These are phyloP conservation scores for Coturnix japonica DNA, from an alignment of 2,113 vertebrate species.

Conservation along the genomic window DNA sequence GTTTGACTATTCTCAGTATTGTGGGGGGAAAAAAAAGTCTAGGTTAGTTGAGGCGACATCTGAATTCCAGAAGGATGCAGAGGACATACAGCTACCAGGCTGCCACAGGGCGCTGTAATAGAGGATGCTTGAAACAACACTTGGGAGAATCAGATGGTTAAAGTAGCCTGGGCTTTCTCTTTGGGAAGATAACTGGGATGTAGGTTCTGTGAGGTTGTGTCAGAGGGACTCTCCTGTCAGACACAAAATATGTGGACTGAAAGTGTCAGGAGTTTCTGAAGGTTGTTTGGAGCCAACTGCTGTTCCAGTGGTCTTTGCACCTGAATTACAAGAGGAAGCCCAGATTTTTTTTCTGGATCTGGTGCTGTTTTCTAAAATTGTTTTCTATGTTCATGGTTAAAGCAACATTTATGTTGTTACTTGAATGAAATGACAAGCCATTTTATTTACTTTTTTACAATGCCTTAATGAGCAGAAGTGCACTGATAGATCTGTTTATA, in stretches of 20 bases:
- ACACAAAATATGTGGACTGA: not conserved
- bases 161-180: not conserved
- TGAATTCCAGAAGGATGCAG: not conserved
- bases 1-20: not conserved
- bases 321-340: not conserved
- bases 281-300: not conserved
- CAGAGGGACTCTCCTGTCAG: not conserved
- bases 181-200: fast-evolving
- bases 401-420: not conserved
- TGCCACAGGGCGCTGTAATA: not conserved
- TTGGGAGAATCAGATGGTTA: not conserved
- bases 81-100: fast-evolving
- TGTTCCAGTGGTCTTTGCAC: not conserved
- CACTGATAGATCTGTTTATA: not conserved
- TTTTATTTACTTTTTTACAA: not conserved
- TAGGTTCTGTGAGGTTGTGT: not conserved
- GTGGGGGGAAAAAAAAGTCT: not conserved
- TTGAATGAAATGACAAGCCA: not conserved
- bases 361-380: not conserved
- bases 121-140: not conserved
- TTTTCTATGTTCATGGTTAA: not conserved
- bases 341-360: not conserved
- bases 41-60: not conserved
- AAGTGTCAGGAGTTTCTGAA: not conserved
- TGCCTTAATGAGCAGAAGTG: not conserved